These are phyloP conservation scores for Trialeurodes vaporariorum DNA, from an alignment of 1,140 invertebrate species.

Conservation along the genomic window DNA sequence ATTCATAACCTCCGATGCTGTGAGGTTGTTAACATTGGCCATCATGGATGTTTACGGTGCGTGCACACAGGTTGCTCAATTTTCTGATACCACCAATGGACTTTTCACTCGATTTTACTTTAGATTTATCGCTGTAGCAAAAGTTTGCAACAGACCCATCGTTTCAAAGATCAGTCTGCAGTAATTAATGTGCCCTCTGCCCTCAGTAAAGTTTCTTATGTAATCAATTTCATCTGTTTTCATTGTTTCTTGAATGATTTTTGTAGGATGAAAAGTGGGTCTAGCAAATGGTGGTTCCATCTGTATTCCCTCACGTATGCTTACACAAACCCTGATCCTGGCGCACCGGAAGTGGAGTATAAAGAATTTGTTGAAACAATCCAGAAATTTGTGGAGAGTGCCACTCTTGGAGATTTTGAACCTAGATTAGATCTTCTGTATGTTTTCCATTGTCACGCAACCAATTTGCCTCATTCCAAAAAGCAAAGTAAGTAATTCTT, in stretches of 20 bases:
- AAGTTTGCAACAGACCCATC: too few relatives aligned
- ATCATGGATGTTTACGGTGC: too few relatives aligned
- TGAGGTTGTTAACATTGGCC: too few relatives aligned
- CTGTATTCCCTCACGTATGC: slow-evolving; percentile 57
- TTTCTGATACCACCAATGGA: too few relatives aligned
- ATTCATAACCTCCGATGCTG: too few relatives aligned
- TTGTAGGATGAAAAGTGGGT: slow-evolving; percentile 44
- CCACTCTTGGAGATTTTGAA: slow-evolving; percentile 71
- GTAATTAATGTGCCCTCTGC: too few relatives aligned
- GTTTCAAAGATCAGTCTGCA: too few relatives aligned
- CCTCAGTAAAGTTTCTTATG: not conserved
- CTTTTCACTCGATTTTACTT: too few relatives aligned
- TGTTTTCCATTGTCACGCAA: slow-evolving; percentile 61
- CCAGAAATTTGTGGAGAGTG: slow-evolving; percentile 72
- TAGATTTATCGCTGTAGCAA: too few relatives aligned
- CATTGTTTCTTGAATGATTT: slow-evolving; percentile 18
- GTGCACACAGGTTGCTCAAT: too few relatives aligned
- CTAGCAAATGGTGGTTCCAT: slow-evolving; percentile 82
- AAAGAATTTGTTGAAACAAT: slow-evolving; percentile 43
- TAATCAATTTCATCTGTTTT: not conserved
- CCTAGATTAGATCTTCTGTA: slow-evolving; percentile 64
- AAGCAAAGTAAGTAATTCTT: slow-evolving; percentile 32
- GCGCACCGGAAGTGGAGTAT: slow-evolving; percentile 7
- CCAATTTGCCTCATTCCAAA: slow-evolving; percentile 38
- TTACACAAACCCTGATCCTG: slow-evolving; percentile 25